Percentiles rank a stretch among this genome's conserved stretches.
Conservation (phyloP, 2,888 invertebrate species). For the Xestia c-nigrum region DNA sequence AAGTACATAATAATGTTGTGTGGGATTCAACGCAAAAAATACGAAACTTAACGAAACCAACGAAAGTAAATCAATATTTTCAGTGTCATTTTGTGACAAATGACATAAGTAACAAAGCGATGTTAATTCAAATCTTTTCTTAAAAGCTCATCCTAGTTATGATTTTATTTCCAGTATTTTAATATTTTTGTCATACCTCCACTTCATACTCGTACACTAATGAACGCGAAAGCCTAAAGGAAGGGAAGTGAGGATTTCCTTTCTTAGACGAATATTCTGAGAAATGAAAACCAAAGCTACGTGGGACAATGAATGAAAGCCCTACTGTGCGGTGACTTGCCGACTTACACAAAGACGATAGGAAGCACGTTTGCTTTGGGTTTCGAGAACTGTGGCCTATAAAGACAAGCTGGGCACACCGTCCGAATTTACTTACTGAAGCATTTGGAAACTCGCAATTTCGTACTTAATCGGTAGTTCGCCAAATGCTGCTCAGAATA, state of each 20-base stretch:
- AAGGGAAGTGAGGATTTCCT: conserved; percentile 41
- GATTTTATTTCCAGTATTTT: not conserved
- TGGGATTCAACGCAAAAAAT: no score
- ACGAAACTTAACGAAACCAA: no score
- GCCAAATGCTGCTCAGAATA: not conserved
- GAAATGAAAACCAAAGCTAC: conserved; percentile 42
- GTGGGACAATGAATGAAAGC: conserved; percentile 34
- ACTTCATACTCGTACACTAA: conserved; percentile 34
- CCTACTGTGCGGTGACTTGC: conserved; percentile 10
- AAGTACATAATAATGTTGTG: no score
- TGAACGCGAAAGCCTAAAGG: conserved; percentile 21
- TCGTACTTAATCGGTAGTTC: not conserved
- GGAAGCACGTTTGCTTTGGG: conserved; percentile 34
- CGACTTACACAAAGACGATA: conserved; percentile 35
- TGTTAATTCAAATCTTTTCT: not conserved
- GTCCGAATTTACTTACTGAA: conserved; percentile 20
- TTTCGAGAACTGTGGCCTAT: conserved; percentile 28
- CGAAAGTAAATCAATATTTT: not conserved
- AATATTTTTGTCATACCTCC: conserved; percentile 23
- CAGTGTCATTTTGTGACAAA: not conserved
- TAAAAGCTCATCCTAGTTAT: not conserved
- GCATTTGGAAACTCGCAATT: conserved; percentile 5
- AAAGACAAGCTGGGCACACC: conserved; percentile 22
- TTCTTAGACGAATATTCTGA: conserved; percentile 40
- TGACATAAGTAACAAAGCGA: not conserved